phyloP scores from a whole-genome alignment of 2,888 invertebrate species.

The Arrhopalites spinosus region DNA sequence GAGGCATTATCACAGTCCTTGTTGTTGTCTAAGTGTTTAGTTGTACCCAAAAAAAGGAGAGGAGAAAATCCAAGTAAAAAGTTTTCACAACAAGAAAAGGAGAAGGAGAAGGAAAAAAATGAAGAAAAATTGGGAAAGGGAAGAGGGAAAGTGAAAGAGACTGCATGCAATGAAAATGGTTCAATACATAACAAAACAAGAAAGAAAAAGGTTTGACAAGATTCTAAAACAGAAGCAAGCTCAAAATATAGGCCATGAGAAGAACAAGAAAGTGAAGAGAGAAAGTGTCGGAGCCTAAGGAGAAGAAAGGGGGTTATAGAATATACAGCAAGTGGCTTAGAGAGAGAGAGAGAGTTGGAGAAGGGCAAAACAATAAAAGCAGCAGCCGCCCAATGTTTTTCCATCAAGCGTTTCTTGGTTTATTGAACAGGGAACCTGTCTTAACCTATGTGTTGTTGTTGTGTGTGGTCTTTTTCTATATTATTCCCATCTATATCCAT shows the following conservation, averaged over 20 bases:
- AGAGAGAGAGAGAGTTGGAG: no score
- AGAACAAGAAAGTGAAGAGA: not conserved
- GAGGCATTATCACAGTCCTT: no score
- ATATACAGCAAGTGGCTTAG: not conserved
- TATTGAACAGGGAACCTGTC: slow-evolving; percentile 4
- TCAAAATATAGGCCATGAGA: not conserved
- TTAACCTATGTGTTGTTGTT: not conserved
- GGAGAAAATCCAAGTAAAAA: not conserved
- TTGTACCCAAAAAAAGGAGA: not conserved
- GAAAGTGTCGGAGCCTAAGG: not conserved
- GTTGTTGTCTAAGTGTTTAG: no score
- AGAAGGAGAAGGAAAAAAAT: not conserved
- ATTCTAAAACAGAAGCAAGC: not conserved
- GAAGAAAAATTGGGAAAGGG: not conserved
- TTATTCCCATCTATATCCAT: no score
- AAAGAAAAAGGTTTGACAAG: not conserved
- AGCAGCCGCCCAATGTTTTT: no score
- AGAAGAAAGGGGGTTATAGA: not conserved
- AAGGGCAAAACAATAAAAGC: no score
- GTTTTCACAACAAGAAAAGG: not conserved
- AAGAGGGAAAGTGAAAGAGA: not conserved
- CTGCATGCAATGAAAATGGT: not conserved
- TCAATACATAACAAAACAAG: not conserved
- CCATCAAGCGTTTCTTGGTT: no score
- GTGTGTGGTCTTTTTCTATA: not conserved